Conservation (phyloP, 2,888 invertebrate species). For the Idaea dimidiata region DNA sequence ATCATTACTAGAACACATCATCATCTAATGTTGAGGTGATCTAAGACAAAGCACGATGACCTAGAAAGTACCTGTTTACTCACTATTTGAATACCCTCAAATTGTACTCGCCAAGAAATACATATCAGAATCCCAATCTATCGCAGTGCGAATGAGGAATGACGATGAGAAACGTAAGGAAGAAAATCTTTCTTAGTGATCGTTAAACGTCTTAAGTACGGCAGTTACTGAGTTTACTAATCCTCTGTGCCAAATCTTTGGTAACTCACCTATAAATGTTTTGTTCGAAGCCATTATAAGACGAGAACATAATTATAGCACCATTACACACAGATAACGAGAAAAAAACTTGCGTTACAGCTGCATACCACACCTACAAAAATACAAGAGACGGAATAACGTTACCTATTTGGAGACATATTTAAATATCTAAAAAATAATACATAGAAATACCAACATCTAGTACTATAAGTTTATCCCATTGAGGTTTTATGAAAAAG, state of each 20-base stretch:
- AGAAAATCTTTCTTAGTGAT: no score
- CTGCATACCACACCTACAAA: constrained; percentile 64
- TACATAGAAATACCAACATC: background rate
- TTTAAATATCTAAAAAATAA: background rate
- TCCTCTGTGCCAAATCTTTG: background rate
- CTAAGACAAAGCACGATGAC: no score
- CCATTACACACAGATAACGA: constrained; percentile 84
- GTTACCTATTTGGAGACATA: background rate
- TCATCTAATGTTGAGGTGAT: no score
- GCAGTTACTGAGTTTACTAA: no score
- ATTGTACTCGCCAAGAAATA: no score
- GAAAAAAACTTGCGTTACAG: constrained; percentile 85
- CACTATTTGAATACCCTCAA: no score
- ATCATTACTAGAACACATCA: no score
- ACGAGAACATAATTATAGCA: constrained; percentile 85
- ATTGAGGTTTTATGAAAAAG: background rate
- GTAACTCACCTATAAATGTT: constrained; percentile 50
- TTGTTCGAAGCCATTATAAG: constrained; percentile 54
- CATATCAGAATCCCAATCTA: no score
- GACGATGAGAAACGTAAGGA: no score
- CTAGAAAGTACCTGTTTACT: no score
- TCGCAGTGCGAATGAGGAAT: no score
- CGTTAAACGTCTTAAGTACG: no score
- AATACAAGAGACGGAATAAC: background rate
- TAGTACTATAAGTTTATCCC: background rate